Evolutionary conservation across 2,888 invertebrate genomes (phyloP).

Genomic region (Tinea trinotella): DNA sequence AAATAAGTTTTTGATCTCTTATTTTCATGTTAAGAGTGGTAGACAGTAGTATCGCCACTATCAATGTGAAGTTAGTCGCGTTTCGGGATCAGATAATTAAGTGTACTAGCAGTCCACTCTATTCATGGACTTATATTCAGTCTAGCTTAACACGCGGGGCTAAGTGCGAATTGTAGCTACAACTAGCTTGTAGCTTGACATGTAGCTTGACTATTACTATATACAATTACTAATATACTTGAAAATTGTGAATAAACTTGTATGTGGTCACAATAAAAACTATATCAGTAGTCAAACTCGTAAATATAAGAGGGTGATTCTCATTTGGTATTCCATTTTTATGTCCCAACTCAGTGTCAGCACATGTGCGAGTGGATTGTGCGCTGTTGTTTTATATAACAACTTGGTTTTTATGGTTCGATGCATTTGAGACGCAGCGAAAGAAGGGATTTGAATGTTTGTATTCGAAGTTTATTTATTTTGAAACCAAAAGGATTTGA

Average conservation of each 20-base stretch:
- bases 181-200: too few relatives aligned
- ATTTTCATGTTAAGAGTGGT: too few relatives aligned
- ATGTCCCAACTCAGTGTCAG: conserved; percentile 25
- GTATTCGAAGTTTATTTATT: background rate
- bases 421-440: background rate
- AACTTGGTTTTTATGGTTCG: background rate
- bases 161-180: too few relatives aligned
- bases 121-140: too few relatives aligned
- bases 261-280: background rate
- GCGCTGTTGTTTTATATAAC: background rate
- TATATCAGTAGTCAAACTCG: background rate
- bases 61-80: too few relatives aligned
- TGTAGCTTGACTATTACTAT: too few relatives aligned
- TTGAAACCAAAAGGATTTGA: background rate
- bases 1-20: too few relatives aligned
- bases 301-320: conserved; percentile 31
- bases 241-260: background rate
- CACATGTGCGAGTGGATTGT: background rate
- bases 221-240: too few relatives aligned
- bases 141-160: too few relatives aligned
- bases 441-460: conserved; percentile 11
- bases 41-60: too few relatives aligned
- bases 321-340: conserved; percentile 50
- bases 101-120: too few relatives aligned
- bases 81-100: too few relatives aligned